These are phyloP conservation scores for Irena cyanogastra DNA, from an alignment of 2,113 vertebrate genomes.

Conservation along the genomic window DNA sequence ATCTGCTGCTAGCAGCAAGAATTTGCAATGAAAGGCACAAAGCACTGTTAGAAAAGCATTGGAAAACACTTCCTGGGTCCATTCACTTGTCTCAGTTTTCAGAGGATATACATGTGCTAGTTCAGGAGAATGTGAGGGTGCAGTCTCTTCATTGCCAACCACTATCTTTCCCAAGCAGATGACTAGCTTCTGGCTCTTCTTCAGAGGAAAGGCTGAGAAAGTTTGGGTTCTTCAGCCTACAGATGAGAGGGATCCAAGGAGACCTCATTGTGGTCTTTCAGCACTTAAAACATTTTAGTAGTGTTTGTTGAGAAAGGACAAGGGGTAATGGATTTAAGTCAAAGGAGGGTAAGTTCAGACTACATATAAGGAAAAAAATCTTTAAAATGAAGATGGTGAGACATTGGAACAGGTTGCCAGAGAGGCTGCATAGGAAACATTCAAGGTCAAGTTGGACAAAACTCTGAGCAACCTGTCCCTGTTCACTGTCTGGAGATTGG, in stretches of 20 bases:
- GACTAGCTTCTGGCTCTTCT: neutral
- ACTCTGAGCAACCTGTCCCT: neutral
- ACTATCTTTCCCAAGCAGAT: neutral
- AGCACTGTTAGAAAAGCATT: neutral
- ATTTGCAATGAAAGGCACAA: neutral
- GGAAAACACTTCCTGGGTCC: neutral
- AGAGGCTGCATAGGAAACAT: neutral
- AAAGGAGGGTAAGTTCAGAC: neutral
- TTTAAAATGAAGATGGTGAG: neutral
- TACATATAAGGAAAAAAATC: neutral
- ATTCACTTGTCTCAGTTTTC: neutral
- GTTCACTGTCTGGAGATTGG: neutral
- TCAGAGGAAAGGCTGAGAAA: neutral
- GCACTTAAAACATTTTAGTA: neutral
- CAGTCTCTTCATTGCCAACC: neutral
- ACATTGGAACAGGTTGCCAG: neutral
- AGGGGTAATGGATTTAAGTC: neutral
- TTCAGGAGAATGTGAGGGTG: neutral
- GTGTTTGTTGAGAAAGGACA: neutral
- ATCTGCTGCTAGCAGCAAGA: neutral
- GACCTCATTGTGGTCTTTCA: neutral
- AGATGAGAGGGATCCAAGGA: neutral
- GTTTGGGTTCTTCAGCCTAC: neutral
- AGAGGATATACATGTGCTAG: neutral
- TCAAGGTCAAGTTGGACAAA: neutral